Evolutionary conservation across 2,888 invertebrate species (phyloP), one percentile per base, ranked within the genome.

Genomic region (Ophonus ardosiacus): DNA sequence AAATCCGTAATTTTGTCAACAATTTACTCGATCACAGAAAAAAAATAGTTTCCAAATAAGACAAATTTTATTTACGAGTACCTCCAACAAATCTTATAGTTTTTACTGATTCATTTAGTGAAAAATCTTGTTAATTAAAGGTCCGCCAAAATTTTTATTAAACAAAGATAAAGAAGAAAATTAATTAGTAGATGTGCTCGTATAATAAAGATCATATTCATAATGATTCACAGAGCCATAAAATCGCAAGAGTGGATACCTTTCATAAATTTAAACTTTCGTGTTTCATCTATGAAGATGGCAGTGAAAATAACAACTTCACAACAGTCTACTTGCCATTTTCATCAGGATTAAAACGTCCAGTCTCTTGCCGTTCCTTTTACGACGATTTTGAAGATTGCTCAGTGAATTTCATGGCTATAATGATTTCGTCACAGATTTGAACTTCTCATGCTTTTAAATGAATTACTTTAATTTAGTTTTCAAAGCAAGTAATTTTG

Each of bases 401-500:
- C 18, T 71, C 71, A 71, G 15, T 71, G 71, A 71, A 71, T 71
- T 71, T 71, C 71, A 71, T 71, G 71, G 71, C 71, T 71, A 71
- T 71, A 71, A 71, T 43, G 43, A 71, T 71, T 71, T 71, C 71
- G 71, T 71, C 38, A 71, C 71, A 71, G 71, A 71, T 71, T 71
- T 71, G 40, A 71, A 71, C 71, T 71, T 71, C 71, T 71, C 71
- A 71, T 71, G 71, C 71, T 71, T 71, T 71, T 71, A 71, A 71
- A 71, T 71, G 43, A 71, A 71, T 71, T 71, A 71, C 71, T 71
- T 71, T 71, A 71, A 71, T 71, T 71, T 71, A 71, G 71, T 71
- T 71, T 40, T 43, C 71, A 43, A 71, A 71, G 40, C 40, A 71
- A 71, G 71, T 71, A 71, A 71, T 71, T 71, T 71, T 71, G 71